Evolutionary conservation across 2,797 vertebrate genomes (phyloP), one percentile per base, ranked within the genome.

Genomic region (Heterohyrax brucei): DNA sequence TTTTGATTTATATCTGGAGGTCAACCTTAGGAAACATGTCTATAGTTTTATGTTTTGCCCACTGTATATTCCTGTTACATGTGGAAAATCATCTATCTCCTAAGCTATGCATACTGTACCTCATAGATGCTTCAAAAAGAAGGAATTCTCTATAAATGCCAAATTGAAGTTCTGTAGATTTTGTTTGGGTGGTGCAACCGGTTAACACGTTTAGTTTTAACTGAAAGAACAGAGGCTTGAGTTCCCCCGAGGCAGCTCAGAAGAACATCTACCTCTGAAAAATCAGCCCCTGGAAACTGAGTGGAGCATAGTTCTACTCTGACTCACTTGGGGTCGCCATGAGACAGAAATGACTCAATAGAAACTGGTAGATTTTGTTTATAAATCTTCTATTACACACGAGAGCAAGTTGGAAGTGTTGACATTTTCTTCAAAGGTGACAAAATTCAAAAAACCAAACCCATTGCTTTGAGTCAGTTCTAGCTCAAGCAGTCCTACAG

Each of bases 381-480:
- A 56, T 56, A 16, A 12, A 16, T 56, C 64, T 91, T 88, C 3
- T 88, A 77, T 97, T 94, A 91, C 26, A 39, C 56, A 88, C 53
- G 88, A 86, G 70, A 80, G 22, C 66, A 76, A 56, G 79, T 87
- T 94, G 75, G 82, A 84, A 73, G 76, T 96, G 83, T 95, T 95
- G 93, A 96, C 87, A 85, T 95, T 95, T 88, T 94, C 89, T 91
- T 95, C 94, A 87, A 94, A 93, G 84, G 62, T 87, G 91, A 91
- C 96, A 84, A 96, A 96, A 97, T 26, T 16, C 53, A 56, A 26
- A 28, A 64, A 64, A 28, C 62, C 53, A 56, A 64, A 64, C 8
- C 62, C 19, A 8, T 64, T 64, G 26, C 26, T 28, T 64, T 10
- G 26, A 72, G n/a, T 72, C n/a, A 19, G 7, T 72, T 72, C 68